Conservation (phyloP, 2,888 invertebrate genomes). For the Empis livida region DNA sequence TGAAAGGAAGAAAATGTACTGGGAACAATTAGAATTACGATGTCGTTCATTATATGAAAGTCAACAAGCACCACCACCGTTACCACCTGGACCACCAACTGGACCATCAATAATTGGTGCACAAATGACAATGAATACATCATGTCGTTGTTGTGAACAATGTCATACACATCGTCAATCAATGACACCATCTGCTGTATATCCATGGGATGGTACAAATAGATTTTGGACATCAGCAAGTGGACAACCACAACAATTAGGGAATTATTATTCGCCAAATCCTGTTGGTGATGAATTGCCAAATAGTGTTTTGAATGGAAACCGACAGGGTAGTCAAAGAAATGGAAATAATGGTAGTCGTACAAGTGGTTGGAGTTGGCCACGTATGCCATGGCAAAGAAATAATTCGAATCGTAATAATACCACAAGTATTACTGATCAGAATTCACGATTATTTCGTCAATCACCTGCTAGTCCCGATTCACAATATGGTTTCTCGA, state of each 20-base stretch:
- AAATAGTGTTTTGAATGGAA: conserved; percentile 13
- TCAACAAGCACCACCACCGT: conserved; percentile 29
- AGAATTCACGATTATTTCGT: conserved; percentile 34
- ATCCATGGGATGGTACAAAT: conserved; percentile 43
- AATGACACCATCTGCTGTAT: conserved; percentile 40
- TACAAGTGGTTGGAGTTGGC: conserved; percentile 51
- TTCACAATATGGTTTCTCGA: conserved; percentile 68
- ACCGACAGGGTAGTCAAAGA: background rate
- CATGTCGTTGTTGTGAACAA: conserved; percentile 59
- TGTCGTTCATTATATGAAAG: conserved; percentile 61
- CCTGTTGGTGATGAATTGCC: conserved; percentile 46
- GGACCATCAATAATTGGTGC: conserved; percentile 36
- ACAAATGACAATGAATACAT: conserved; percentile 24
- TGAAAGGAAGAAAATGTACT: conserved; percentile 89
- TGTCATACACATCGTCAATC: conserved; percentile 43
- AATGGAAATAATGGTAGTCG: conserved; percentile 10
- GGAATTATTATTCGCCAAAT: conserved; percentile 75
- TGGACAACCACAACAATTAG: conserved; percentile 40
- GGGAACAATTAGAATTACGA: conserved; percentile 78
- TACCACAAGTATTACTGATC: conserved; percentile 14
- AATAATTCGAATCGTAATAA: conserved; percentile 33
- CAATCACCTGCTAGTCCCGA: conserved; percentile 60
- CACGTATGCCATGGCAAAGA: conserved; percentile 58
- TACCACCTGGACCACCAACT: conserved; percentile 11
- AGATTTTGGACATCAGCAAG: conserved; percentile 39